Percentiles rank a stretch among this genome's conserved stretches.
Evolutionary conservation across 2,888 invertebrate genomes (phyloP).

Genomic region (Gasteruption jaculator): DNA sequence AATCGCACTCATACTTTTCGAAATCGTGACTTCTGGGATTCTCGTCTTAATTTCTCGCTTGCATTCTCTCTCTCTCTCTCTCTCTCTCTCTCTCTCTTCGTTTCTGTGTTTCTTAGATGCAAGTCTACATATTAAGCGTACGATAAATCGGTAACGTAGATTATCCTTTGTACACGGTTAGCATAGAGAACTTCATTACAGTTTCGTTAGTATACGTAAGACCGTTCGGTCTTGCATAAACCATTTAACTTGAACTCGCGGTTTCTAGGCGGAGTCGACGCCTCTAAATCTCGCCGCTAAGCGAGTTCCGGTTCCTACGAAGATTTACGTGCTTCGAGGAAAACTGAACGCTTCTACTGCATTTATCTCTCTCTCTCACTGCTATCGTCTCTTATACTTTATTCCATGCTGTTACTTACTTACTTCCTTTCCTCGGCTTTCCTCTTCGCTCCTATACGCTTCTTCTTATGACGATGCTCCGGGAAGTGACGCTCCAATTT

Average conservation of each 20-base stretch:
- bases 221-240: constrained; percentile 51
- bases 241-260: constrained; percentile 51
- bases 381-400: too few relatives aligned
- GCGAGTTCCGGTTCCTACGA: constrained; percentile 39
- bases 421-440: too few relatives aligned
- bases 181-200: constrained; percentile 49
- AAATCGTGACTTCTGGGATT: too few relatives aligned
- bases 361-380: too few relatives aligned
- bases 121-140: constrained; percentile 31
- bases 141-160: constrained; percentile 49
- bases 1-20: too few relatives aligned
- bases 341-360: too few relatives aligned
- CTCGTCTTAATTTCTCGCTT: too few relatives aligned
- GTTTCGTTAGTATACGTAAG: too few relatives aligned
- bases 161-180: constrained; percentile 37
- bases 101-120: constrained; percentile 1
- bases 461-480: too few relatives aligned
- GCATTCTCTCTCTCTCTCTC: constrained; percentile 9
- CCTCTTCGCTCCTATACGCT: too few relatives aligned
- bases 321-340: constrained; percentile 45
- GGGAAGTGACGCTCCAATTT: too few relatives aligned
- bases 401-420: too few relatives aligned
- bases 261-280: constrained; percentile 46
- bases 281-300: constrained; percentile 44
- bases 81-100: not conserved